A percentile compares a stretch with the other conserved stretches of the same genome.
Evolutionary conservation across 2,797 vertebrate species (phyloP).

Genomic region (Schizothorax lantsangensis): DNA sequence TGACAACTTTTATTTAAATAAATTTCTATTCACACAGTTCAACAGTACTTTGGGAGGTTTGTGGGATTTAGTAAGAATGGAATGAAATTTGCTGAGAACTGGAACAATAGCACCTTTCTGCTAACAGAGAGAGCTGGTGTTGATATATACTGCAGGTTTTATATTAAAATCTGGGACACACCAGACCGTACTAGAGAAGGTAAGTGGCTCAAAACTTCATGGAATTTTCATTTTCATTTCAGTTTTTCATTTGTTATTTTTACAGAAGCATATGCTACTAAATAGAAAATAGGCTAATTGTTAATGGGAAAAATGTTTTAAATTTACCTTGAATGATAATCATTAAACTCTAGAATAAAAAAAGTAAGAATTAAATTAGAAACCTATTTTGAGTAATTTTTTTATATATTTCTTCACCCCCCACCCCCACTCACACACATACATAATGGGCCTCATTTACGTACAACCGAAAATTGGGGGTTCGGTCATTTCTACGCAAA

Average conservation of each 20-base stretch:
- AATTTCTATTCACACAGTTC: constrained; percentile 46
- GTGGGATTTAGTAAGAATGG: constrained; percentile 53
- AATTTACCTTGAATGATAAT: too few species aligned
- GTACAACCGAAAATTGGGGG: too few species aligned
- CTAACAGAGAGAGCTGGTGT: rapidly evolving
- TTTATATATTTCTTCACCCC: too few species aligned
- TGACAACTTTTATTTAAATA: constrained; percentile 56
- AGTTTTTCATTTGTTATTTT: background rate
- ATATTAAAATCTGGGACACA: background rate
- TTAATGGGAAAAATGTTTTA: too few species aligned
- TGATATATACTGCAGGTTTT: background rate
- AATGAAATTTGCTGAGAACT: constrained; percentile 14
- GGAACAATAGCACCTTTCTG: background rate
- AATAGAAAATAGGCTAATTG: too few species aligned
- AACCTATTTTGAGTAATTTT: too few species aligned
- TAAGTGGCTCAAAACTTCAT: constrained; percentile 41
- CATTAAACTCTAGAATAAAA: too few species aligned
- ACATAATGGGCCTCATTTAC: too few species aligned
- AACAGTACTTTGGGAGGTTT: constrained; percentile 65
- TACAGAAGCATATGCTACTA: background rate
- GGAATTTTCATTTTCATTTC: background rate
- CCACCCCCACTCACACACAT: too few species aligned
- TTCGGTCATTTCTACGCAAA: too few species aligned
- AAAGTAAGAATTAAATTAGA: too few species aligned
- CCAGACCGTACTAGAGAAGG: background rate